Evolutionary conservation across 2,113 vertebrate genomes (phyloP), one percentile per base, ranked within the genome.

Genomic region (Calyptomena viridis): DNA sequence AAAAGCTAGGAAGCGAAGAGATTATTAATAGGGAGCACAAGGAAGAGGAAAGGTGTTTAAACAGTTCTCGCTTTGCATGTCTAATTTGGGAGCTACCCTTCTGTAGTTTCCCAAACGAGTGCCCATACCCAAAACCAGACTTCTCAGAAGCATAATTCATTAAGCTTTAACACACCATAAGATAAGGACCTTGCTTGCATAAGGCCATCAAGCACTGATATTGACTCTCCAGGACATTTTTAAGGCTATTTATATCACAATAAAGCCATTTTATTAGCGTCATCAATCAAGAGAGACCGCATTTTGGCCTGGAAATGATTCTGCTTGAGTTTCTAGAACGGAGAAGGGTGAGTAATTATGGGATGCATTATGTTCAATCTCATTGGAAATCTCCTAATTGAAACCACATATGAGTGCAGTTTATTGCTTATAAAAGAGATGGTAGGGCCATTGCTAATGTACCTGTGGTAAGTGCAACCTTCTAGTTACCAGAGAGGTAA

Each of bases 241-340:
- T 91, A 98, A 97, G 95, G 93, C 97, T 98, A 98, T 98, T 98
- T 98, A 97, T 98, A 98, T 97, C 97, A 98, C 96, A 98, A 96
- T 98, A 98, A 98, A 97, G 89, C 78, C 59, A 17, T 91, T 98
- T 98, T 97, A 98, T 98, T 98, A 97, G 93, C 1, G 0, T 97
- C 96, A 97, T 98, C 97, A 96, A 98, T 98, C 98, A 98, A 87
- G 68, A 89, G 66, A 96, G 89, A 84, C 76, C 47, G 22, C 85
- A 95, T 98, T 97, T 96, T 90, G 96, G 89, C 96, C 95, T 98
- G 96, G 87, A 98, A 97, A 97, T 94, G 75, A 95, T 93, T 97
- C 96, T 96, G 87, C 92, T 94, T 90, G 89, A 95, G 87, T 92
- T 96, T 97, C 78, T 96, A 86, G 84, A 97, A 97, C 42, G 84